phyloP scores from a whole-genome alignment of 2,797 vertebrate genomes.

The Channallabes apus region DNA sequence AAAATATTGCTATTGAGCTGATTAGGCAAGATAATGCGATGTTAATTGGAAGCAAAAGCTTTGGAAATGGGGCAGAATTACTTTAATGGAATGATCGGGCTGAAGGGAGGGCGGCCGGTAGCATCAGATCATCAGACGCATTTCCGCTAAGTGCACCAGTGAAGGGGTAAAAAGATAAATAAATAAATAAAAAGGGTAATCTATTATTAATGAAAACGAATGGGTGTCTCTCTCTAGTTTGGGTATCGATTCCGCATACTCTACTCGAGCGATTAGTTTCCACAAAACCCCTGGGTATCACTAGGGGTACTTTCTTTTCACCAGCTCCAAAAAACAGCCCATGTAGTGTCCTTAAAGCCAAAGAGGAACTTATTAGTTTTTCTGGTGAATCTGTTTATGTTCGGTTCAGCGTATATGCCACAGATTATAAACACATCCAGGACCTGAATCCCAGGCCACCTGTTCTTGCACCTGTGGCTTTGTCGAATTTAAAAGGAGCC shows the following conservation, averaged over 20 bases:
- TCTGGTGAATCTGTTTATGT: not conserved
- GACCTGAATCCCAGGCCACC: conserved; percentile 45
- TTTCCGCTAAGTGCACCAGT: conserved; percentile 72
- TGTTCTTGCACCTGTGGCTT: conserved; percentile 44
- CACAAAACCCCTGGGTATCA: not conserved
- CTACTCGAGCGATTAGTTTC: conserved; percentile 53
- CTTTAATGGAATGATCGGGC: conserved; percentile 75
- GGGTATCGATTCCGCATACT: conserved; percentile 74
- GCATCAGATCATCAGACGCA: conserved; percentile 73
- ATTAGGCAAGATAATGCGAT: conserved; percentile 72
- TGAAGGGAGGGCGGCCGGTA: conserved; percentile 72
- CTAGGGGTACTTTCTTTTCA: not conserved
- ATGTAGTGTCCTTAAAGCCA: not conserved
- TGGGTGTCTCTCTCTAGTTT: conserved; percentile 70
- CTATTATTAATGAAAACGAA: conserved; percentile 81
- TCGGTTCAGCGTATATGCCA: not conserved
- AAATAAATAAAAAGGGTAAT: conserved; percentile 72
- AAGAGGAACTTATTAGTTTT: not conserved
- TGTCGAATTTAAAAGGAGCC: conserved; percentile 50
- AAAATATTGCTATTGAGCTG: conserved; percentile 67
- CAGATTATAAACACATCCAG: conserved; percentile 15
- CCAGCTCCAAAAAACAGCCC: not conserved
- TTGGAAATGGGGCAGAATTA: conserved; percentile 73
- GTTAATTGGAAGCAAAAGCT: conserved; percentile 77
- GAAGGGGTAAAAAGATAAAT: conserved; percentile 41